Base-by-base conservation (phyloP, 2,113 vertebrate genomes). In the Henicopernis longicauda region DNA sequence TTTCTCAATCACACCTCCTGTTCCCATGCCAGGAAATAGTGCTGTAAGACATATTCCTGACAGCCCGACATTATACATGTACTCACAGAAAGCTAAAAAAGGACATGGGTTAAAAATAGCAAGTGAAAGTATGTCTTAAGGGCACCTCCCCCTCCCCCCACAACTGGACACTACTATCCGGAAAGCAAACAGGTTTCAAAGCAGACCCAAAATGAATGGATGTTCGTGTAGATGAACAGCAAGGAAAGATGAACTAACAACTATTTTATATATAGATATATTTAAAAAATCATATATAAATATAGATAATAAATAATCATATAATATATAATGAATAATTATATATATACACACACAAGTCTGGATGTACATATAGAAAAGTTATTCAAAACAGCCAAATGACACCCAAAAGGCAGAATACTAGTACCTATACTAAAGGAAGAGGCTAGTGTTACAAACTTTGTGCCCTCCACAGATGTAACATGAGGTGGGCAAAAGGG, bases 1-100 rank as follows among this genome's bases (percentile, higher is more conserved):
- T 84, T 96, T 94, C 57, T 91, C 86, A 66, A 71, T 49, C 77
- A 55, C 93, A 91, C 63, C 83, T 76, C 71, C 49, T 66, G 22
- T 40, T 81, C 76, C 82, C 22, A 14, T 31, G 54, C 74, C 86
- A 89, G 62, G 36, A 88, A 80, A 69, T 3, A 44, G 71, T 29
- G 25, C 63, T 73, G 38, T 18, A 54, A 66, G 65, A 67, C 80
- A 67, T 18, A 86, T 25, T 65, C n/a, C 57, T 67, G 90, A 63
- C 66, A 94, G 81, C 77, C 50, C 42, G 2, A 73, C 26, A 8
- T 63, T 32, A 70, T 9, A 59, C 16, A 6, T 3, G 3, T 19
- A 20, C 84, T 82, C 61, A 11, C 2, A 5, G 65, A 63, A 89
- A 42, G 65, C 86, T 76, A 49, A 44, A 38, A 63, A 78, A 57